Conservation (phyloP, 2,797 vertebrate genomes). For the Coilia nasus region DNA sequence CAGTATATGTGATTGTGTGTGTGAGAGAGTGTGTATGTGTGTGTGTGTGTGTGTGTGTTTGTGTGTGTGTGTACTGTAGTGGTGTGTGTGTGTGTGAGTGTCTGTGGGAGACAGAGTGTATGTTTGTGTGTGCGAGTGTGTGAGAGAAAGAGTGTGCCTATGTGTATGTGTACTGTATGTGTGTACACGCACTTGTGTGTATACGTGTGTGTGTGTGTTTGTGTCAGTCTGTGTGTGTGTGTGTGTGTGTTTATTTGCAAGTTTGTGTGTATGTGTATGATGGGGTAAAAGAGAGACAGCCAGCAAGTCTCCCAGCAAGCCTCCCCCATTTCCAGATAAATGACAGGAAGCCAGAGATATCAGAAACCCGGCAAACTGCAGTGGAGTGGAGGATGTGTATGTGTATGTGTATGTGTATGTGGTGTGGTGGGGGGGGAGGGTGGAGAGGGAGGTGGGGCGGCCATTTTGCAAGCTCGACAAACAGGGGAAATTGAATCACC, state of each 20-base stretch:
- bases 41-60: neutral
- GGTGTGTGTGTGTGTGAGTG: neutral
- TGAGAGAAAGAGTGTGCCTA: too few relatives aligned
- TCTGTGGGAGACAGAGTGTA: too few relatives aligned
- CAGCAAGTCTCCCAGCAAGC: neutral
- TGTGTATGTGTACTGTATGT: too few relatives aligned
- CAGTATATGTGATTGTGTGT: too few relatives aligned
- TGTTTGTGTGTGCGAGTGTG: too few relatives aligned
- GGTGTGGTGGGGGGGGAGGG: too few relatives aligned
- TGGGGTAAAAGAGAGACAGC: neutral
- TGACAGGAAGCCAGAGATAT: neutral
- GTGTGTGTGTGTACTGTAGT: neutral
- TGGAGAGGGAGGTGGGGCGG: neutral
- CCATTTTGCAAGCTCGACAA: constrained; percentile 1
- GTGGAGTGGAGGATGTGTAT: too few relatives aligned
- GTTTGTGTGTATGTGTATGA: neutral
- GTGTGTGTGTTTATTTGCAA: too few relatives aligned
- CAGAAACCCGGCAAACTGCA: neutral
- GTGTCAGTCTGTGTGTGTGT: neutral
- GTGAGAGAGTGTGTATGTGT: neutral
- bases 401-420: too few relatives aligned
- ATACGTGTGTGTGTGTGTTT: too few relatives aligned
- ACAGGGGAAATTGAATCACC: neutral
- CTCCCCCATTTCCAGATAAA: constrained; percentile 5
- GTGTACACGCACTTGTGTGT: too few relatives aligned